These are phyloP conservation scores for Rana temporaria DNA, from an alignment of 2,113 vertebrate genomes.

Conservation along the genomic window DNA sequence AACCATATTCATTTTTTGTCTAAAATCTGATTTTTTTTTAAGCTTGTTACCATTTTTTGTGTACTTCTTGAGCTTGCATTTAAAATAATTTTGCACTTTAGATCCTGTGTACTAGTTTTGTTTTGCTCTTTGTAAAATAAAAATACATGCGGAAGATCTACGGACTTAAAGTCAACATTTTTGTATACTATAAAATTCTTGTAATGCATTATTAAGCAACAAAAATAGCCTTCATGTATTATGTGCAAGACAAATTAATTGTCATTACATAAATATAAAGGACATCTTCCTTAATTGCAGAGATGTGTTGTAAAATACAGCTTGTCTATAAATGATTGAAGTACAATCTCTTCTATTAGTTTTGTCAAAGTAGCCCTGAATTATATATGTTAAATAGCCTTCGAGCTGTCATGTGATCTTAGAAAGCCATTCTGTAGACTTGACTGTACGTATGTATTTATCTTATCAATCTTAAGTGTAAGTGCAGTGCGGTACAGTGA, in stretches of 20 bases:
- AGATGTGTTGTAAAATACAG: slow-evolving; percentile 27
- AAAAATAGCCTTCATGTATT: not conserved
- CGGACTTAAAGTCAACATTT: not conserved
- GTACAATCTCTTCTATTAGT: slow-evolving; percentile 27
- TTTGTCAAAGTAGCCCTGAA: slow-evolving; percentile 32
- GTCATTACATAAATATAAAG: slow-evolving; percentile 27
- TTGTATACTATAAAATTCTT: not conserved
- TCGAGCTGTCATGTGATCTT: slow-evolving; percentile 36
- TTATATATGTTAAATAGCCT: slow-evolving; percentile 46
- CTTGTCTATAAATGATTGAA: slow-evolving; percentile 31
- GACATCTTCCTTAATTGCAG: slow-evolving; percentile 34
- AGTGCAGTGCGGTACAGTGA: slow-evolving; percentile 5
- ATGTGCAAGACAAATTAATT: slow-evolving; percentile 3
- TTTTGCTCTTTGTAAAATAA: not conserved
- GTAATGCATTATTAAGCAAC: not conserved
- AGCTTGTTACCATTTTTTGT: not conserved
- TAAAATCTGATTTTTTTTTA: slow-evolving; percentile 10
- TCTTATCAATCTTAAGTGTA: slow-evolving; percentile 6
- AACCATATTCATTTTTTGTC: slow-evolving; percentile 22
- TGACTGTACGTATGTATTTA: slow-evolving; percentile 28
- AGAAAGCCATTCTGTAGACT: slow-evolving; percentile 23
- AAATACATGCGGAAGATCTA: not conserved
- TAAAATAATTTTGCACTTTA: not conserved
- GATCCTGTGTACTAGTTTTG: no score
- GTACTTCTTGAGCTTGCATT: not conserved